phyloP scores from a whole-genome alignment of 2,888 invertebrate species.

The Deilephila porcellus region DNA sequence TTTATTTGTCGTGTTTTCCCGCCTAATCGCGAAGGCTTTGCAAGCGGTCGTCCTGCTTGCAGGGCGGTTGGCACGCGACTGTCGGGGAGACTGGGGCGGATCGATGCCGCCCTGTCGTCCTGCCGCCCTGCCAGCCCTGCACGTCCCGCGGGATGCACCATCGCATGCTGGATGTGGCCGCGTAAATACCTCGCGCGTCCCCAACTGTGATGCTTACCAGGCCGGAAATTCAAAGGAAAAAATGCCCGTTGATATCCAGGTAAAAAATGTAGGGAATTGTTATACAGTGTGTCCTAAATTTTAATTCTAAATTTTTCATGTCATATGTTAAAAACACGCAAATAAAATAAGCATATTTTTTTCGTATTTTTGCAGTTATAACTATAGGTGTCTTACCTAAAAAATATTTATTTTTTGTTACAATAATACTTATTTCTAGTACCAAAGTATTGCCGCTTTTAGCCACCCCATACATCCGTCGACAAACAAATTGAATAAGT shows the following conservation, averaged over 20 bases:
- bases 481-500: conserved; percentile 80
- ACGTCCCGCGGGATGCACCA: conserved; percentile 79
- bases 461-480: conserved; percentile 49
- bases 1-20: conserved; percentile 60
- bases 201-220: neutral
- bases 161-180: conserved; percentile 46
- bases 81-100: conserved; percentile 77
- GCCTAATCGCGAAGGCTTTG: conserved; percentile 75
- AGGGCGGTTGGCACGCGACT: conserved; percentile 72
- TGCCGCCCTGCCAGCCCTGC: conserved; percentile 49
- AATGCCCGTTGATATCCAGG: neutral
- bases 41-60: conserved; percentile 57
- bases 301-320: too few species aligned
- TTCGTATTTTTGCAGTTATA: too few species aligned
- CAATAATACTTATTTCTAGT: neutral
- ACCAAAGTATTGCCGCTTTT: conserved; percentile 42
- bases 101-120: conserved; percentile 68
- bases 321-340: too few species aligned
- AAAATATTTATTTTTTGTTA: too few species aligned
- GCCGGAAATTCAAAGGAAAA: neutral
- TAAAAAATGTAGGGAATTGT: neutral
- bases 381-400: too few species aligned
- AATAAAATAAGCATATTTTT: too few species aligned
- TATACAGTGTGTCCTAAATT: neutral
- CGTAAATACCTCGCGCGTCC: conserved; percentile 23